These are phyloP conservation scores for Menidia menidia DNA, from an alignment of 2,797 vertebrate genomes.

Conservation along the genomic window DNA sequence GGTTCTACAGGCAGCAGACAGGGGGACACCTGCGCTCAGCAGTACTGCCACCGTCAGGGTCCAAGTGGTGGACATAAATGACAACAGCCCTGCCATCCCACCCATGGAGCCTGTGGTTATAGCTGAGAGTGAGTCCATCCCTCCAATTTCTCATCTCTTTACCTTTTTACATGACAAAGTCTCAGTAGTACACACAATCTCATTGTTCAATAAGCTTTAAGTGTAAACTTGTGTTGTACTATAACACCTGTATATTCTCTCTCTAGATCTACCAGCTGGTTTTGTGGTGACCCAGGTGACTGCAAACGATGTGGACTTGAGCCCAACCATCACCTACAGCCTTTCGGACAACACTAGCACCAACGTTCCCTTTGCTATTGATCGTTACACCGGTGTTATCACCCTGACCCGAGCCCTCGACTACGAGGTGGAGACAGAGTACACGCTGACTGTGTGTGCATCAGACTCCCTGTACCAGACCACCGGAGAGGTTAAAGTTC, in stretches of 20 bases:
- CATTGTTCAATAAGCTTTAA: neutral
- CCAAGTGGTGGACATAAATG: slow-evolving; percentile 90
- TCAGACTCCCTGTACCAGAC: slow-evolving; percentile 89
- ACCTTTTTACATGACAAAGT: neutral
- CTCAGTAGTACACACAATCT: neutral
- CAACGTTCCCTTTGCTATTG: slow-evolving; percentile 85
- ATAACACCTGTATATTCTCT: slow-evolving; percentile 39
- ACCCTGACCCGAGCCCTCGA: slow-evolving; percentile 84
- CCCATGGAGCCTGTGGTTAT: slow-evolving; percentile 83
- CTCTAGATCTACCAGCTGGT: slow-evolving; percentile 87
- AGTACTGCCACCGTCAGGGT: slow-evolving; percentile 83
- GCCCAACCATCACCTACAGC: slow-evolving; percentile 86
- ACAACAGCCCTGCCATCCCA: slow-evolving; percentile 89
- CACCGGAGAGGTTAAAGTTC: slow-evolving; percentile 81
- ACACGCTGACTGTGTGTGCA: slow-evolving; percentile 80
- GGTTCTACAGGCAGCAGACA: slow-evolving; percentile 89
- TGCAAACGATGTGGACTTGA: slow-evolving; percentile 88
- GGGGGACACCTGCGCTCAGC: slow-evolving; percentile 88
- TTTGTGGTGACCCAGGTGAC: slow-evolving; percentile 84
- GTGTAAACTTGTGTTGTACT: neutral
- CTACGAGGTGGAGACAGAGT: slow-evolving; percentile 85
- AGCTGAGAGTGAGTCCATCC: slow-evolving; percentile 87
- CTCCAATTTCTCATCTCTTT: neutral
- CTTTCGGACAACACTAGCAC: slow-evolving; percentile 78
- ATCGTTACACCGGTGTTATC: slow-evolving; percentile 85